phyloP scores from a whole-genome alignment of 2,888 invertebrate genomes.

The Melipona bicolor region DNA sequence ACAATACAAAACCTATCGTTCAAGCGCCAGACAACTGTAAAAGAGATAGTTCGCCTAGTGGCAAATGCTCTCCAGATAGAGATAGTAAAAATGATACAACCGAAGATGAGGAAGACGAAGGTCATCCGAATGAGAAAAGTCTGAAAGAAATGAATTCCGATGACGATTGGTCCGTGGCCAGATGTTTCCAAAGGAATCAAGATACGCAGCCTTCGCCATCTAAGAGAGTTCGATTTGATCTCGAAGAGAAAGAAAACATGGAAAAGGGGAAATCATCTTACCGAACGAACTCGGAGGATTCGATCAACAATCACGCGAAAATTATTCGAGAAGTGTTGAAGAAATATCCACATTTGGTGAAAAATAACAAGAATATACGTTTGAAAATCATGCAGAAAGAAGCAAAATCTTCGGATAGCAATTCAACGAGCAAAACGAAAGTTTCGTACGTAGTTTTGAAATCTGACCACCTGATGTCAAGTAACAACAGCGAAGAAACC shows the following conservation, averaged over 20 bases:
- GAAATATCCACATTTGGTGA: slow-evolving; percentile 94
- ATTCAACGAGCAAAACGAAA: slow-evolving; percentile 80
- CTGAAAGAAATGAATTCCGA: slow-evolving; percentile 78
- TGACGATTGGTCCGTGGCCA: slow-evolving; percentile 80
- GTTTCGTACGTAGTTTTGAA: slow-evolving; percentile 85
- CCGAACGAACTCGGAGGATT: slow-evolving; percentile 71
- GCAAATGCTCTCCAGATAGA: slow-evolving; percentile 75
- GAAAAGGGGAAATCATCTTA: slow-evolving; percentile 78
- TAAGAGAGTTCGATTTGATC: slow-evolving; percentile 86
- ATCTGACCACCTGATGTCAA: slow-evolving; percentile 80
- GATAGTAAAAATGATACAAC: slow-evolving; percentile 80
- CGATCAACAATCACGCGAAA: slow-evolving; percentile 90
- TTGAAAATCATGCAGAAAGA: slow-evolving; percentile 91
- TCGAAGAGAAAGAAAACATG: slow-evolving; percentile 87
- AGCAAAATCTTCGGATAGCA: slow-evolving; percentile 77
- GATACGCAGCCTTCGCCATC: slow-evolving; percentile 78
- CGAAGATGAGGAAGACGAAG: slow-evolving; percentile 82
- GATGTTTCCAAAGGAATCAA: slow-evolving; percentile 79
- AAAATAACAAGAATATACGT: slow-evolving; percentile 94
- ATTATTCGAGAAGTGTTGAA: slow-evolving; percentile 94
- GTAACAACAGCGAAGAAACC: slow-evolving; percentile 67
- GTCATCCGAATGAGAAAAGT: slow-evolving; percentile 72
- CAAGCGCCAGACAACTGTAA: slow-evolving; percentile 85
- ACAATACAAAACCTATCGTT: slow-evolving; percentile 89
- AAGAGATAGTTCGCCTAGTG: slow-evolving; percentile 52